These are phyloP conservation scores for Drosophila santomea DNA, from an alignment of 1,140 invertebrate species.

Conservation along the genomic window DNA sequence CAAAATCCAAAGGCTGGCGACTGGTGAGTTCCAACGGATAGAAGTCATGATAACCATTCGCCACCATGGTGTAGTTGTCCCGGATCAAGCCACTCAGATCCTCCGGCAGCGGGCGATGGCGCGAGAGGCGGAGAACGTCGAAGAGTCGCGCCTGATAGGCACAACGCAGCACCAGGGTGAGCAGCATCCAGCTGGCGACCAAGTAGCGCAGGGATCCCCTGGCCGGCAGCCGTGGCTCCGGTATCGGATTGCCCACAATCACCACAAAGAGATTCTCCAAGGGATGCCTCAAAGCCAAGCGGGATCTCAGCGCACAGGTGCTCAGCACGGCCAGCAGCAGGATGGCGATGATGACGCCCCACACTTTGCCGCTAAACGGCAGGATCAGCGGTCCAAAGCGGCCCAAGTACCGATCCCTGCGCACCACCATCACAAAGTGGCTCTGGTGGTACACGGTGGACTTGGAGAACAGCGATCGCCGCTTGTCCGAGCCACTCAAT, in stretches of 20 bases:
- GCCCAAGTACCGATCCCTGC: conserved; percentile 25
- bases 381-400: conserved; percentile 31
- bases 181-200: conserved; percentile 52
- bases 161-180: conserved; percentile 57
- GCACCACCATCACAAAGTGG: conserved; percentile 61
- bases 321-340: conserved; percentile 19
- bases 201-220: conserved; percentile 33
- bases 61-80: conserved; percentile 62
- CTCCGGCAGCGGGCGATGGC: conserved; percentile 29
- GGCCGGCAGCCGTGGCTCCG: conserved; percentile 14
- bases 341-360: conserved; percentile 21
- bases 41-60: conserved; percentile 55
- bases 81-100: conserved; percentile 28
- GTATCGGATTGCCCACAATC: conserved; percentile 46
- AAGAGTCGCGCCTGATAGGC: conserved; percentile 71
- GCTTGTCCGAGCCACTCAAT: conserved; percentile 55
- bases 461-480: conserved; percentile 45
- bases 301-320: conserved; percentile 12
- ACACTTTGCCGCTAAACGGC: conserved; percentile 45
- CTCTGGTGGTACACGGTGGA: conserved; percentile 61
- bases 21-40: conserved; percentile 41
- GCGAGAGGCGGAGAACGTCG: conserved; percentile 46
- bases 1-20: conserved; percentile 3
- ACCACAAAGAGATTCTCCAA: conserved; percentile 41
- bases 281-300: conserved; percentile 10